A percentile compares a stretch with the other conserved stretches of the same genome.
phyloP scores from a whole-genome alignment of 2,797 vertebrate genomes.

The Helarctos malayanus region DNA sequence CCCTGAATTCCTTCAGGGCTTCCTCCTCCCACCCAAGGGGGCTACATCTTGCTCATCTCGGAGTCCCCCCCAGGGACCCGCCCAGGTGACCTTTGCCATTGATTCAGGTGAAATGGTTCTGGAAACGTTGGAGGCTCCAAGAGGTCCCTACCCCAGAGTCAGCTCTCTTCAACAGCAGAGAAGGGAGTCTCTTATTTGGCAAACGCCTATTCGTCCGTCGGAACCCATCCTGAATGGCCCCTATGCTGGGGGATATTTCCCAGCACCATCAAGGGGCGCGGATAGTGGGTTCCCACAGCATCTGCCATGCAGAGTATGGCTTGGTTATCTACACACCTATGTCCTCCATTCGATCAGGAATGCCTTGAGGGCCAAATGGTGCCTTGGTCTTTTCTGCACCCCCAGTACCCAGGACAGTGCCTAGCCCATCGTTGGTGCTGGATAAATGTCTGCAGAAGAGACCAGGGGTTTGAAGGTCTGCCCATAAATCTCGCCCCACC shows the following conservation, averaged over 20 bases:
- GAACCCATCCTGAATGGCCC: constrained; percentile 3
- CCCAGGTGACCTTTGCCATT: background rate
- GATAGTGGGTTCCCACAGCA: background rate
- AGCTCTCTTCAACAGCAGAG: background rate
- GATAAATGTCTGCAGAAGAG: background rate
- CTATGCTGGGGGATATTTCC: background rate
- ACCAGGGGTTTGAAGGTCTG: background rate
- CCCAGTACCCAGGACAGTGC: background rate
- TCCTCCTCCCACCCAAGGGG: background rate
- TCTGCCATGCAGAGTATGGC: background rate
- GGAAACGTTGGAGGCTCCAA: background rate
- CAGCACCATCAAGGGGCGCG: background rate
- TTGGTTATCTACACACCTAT: background rate
- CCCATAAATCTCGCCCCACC: background rate
- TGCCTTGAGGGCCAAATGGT: background rate
- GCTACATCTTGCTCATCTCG: background rate
- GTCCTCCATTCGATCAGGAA: background rate
- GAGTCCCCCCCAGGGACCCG: background rate
- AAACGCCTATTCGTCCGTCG: constrained; percentile 39
- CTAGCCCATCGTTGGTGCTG: background rate
- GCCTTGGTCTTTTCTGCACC: background rate
- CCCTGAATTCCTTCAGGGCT: background rate
- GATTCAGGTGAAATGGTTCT: background rate
- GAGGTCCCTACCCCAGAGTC: background rate
- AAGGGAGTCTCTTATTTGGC: background rate